Percentiles rank a stretch among this genome's conserved stretches.
phyloP scores from a whole-genome alignment of 2,113 vertebrate genomes.

The Pavo muticus region DNA sequence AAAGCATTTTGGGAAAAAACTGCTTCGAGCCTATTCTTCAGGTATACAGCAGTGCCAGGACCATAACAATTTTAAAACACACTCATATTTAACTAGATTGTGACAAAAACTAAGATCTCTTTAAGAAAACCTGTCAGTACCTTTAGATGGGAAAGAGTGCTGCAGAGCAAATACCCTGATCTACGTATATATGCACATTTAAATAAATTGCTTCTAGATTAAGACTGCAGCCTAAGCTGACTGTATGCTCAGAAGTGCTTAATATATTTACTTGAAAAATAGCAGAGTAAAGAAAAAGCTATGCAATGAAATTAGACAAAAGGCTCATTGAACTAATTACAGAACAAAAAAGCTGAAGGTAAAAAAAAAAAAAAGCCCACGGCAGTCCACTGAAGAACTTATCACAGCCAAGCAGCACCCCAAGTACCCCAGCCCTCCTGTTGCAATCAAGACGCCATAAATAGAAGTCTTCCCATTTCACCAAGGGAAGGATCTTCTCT shows the following conservation, averaged over 20 bases:
- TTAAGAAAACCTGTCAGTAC: neutral
- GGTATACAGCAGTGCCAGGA: neutral
- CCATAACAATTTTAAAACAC: neutral
- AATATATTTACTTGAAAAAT: neutral
- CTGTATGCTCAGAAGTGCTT: neutral
- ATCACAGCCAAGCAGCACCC: neutral
- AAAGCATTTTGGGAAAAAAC: neutral
- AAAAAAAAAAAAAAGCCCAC: neutral
- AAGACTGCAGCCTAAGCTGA: neutral
- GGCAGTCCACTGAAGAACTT: neutral
- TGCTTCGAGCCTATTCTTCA: neutral
- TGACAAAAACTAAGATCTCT: neutral
- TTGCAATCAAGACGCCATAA: neutral
- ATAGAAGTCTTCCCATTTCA: neutral
- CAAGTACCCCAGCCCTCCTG: neutral
- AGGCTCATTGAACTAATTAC: neutral
- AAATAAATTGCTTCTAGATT: neutral
- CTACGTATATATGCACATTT: neutral
- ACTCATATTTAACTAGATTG: neutral
- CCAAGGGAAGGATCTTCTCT: neutral
- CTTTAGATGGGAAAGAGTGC: neutral
- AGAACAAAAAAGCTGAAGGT: neutral
- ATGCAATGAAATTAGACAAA: neutral
- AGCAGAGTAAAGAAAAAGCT: neutral
- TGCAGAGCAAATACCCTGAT: neutral